These are phyloP conservation scores for Rallus crepitans DNA, from an alignment of 2,797 vertebrate species.

Conservation along the genomic window DNA sequence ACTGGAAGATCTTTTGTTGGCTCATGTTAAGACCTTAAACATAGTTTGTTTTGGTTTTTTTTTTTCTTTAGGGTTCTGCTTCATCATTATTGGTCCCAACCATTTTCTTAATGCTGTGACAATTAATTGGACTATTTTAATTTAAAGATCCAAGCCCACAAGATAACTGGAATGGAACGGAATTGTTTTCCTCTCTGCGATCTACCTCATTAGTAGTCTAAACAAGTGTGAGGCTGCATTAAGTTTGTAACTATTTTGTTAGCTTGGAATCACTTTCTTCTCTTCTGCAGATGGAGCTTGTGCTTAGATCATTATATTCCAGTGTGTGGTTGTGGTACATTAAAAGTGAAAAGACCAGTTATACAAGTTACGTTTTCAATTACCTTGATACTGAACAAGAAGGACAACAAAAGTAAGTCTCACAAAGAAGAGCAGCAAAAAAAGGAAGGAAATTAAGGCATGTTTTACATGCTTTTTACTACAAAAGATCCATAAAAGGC, in stretches of 20 bases:
- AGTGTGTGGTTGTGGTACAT: neutral
- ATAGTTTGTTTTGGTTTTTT: neutral
- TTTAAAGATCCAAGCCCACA: slow-evolving; percentile 20
- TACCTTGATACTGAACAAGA: neutral
- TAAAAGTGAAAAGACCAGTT: slow-evolving; percentile 30
- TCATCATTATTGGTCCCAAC: neutral
- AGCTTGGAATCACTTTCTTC: slow-evolving; percentile 15
- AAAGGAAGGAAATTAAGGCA: neutral
- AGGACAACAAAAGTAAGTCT: neutral
- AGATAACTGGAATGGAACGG: neutral
- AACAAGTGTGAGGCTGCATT: slow-evolving; percentile 32
- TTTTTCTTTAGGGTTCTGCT: neutral
- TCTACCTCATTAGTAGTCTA: slow-evolving; percentile 45
- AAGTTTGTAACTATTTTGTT: slow-evolving; percentile 43
- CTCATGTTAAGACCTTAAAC: neutral
- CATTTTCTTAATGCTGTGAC: neutral
- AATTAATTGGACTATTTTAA: slow-evolving; percentile 39
- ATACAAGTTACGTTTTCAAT: neutral
- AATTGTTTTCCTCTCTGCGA: slow-evolving; percentile 18
- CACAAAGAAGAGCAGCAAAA: neutral
- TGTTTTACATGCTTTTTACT: neutral
- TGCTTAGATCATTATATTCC: neutral
- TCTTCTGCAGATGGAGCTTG: neutral
- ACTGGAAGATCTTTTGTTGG: neutral
- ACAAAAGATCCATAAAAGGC: neutral